phyloP scores from a whole-genome alignment of 2,888 invertebrate species.

The Lathronympha strigana region DNA sequence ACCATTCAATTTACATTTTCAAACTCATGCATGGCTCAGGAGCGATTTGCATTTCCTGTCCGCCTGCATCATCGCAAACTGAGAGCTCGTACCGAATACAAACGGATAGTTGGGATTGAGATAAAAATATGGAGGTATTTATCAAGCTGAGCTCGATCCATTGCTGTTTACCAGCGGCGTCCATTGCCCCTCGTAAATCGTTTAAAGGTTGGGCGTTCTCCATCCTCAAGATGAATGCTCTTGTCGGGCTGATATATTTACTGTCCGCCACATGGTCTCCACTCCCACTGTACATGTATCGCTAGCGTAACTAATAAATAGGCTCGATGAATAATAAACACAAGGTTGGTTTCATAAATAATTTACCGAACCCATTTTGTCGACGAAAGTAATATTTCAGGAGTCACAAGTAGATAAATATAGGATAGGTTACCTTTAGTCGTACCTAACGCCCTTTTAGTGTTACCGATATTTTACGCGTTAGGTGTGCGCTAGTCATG shows the following conservation, averaged over 20 bases:
- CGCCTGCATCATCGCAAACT: constrained; percentile 63
- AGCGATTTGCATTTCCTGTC: constrained; percentile 69
- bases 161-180: constrained; percentile 61
- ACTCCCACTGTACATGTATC: constrained; percentile 66
- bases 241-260: constrained; percentile 79
- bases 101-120: constrained; percentile 27
- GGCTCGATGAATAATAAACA: constrained; percentile 53
- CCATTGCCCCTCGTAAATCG: constrained; percentile 79
- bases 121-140: constrained; percentile 43
- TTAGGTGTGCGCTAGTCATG: no score
- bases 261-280: constrained; percentile 70
- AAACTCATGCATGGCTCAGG: constrained; percentile 65
- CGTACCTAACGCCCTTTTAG: no score
- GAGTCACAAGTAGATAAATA: background rate
- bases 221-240: constrained; percentile 80
- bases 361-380: constrained; percentile 45
- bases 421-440: background rate
- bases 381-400: constrained; percentile 25
- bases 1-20: constrained; percentile 79
- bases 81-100: constrained; percentile 10
- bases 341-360: constrained; percentile 50
- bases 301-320: constrained; percentile 56
- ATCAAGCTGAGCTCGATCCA: constrained; percentile 46
- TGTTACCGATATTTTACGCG: no score
- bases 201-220: constrained; percentile 80